Percentiles rank a stretch among this genome's conserved stretches.
These are phyloP conservation scores for Drosophila jambulina DNA, from an alignment of 1,140 invertebrate species.

Conservation along the genomic window DNA sequence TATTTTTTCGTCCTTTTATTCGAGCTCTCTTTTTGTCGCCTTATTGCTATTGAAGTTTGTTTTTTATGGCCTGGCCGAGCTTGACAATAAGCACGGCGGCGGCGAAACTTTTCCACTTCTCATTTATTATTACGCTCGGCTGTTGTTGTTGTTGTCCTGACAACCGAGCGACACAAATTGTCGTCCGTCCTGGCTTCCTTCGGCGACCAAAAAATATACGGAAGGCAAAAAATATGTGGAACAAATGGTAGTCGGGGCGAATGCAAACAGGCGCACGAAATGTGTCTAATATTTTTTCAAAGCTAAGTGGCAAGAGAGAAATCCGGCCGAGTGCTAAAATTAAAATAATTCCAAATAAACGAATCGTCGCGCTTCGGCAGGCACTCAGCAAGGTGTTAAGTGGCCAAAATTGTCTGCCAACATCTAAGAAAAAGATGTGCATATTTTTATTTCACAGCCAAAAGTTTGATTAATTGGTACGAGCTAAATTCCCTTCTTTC, in stretches of 20 bases:
- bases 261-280: conserved; percentile 66
- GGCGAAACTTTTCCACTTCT: conserved; percentile 81
- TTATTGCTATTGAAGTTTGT: conserved; percentile 82
- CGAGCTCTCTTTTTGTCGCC: conserved; percentile 68
- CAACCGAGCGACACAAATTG: conserved; percentile 72
- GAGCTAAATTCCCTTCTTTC: background rate
- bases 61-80: conserved; percentile 80
- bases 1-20: conserved; percentile 42
- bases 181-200: conserved; percentile 47
- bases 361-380: conserved; percentile 67
- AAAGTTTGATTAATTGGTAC: conserved; percentile 20
- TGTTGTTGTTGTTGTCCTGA: conserved; percentile 65
- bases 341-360: conserved; percentile 77
- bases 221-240: conserved; percentile 28
- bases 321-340: conserved; percentile 35
- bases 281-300: conserved; percentile 49
- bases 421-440: background rate
- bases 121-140: conserved; percentile 79
- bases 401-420: conserved; percentile 70
- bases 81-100: conserved; percentile 81
- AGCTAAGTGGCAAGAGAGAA: conserved; percentile 23
- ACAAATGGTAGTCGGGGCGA: conserved; percentile 49
- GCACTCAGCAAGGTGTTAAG: conserved; percentile 76
- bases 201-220: conserved; percentile 1
- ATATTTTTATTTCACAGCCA: background rate